A percentile compares a stretch with the other conserved stretches of the same genome.
Conservation (phyloP, 2,888 invertebrate genomes). For the Acrocyrtus sp. region DNA sequence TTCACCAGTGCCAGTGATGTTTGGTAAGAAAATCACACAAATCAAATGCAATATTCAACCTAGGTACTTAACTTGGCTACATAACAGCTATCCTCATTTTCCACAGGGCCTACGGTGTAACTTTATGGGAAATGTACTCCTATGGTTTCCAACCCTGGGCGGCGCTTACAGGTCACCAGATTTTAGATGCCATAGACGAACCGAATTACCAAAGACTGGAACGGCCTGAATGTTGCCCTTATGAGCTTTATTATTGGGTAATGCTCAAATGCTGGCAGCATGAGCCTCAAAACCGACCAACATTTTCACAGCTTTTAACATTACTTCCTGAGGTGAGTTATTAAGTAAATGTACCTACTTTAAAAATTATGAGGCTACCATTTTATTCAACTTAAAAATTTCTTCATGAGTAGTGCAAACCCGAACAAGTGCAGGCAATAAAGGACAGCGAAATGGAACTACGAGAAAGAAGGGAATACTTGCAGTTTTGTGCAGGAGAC, state of each 20-base stretch:
- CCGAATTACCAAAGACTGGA: constrained; percentile 91
- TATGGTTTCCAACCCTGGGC: constrained; percentile 99
- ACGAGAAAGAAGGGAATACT: constrained; percentile 73
- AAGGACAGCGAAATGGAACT: constrained; percentile 68
- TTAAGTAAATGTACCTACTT: neutral
- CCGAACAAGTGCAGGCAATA: constrained; percentile 92
- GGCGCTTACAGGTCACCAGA: constrained; percentile 91
- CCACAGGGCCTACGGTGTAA: constrained; percentile 84
- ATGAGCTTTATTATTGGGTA: constrained; percentile 83
- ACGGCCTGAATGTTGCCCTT: constrained; percentile 93
- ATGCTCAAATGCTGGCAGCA: constrained; percentile 98
- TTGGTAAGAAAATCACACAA: constrained; percentile 73
- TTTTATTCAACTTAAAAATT: constrained; percentile 18
- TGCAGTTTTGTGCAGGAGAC: constrained; percentile 88
- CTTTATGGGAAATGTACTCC: constrained; percentile 99
- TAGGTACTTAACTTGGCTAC: too few species aligned
- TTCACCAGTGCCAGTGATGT: constrained; percentile 98
- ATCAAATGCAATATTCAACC: too few species aligned
- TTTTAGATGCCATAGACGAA: constrained; percentile 93
- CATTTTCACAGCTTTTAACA: constrained; percentile 82
- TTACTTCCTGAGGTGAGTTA: constrained; percentile 76
- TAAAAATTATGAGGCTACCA: neutral
- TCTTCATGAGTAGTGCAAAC: constrained; percentile 76
- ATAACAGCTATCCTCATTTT: too few species aligned
- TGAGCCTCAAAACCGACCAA: constrained; percentile 87